These are phyloP conservation scores for Podarcis muralis DNA, from an alignment of 2,113 vertebrate genomes.

Conservation along the genomic window DNA sequence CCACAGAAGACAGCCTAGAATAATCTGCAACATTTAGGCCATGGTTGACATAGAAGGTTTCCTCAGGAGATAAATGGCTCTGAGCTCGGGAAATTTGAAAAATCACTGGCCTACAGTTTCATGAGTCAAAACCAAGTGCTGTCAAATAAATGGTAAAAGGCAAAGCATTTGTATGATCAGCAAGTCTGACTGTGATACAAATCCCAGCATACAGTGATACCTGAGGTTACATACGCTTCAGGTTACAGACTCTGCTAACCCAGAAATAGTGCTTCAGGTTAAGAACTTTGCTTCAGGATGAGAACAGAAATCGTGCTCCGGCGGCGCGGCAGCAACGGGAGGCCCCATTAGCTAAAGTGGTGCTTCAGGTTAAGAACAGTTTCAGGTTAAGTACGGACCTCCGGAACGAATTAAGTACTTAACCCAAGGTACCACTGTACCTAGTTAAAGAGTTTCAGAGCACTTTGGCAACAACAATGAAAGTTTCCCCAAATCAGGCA, in stretches of 20 bases:
- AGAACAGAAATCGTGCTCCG: too few relatives aligned
- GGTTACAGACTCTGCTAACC: too few relatives aligned
- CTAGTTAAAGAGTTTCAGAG: constrained; percentile 50
- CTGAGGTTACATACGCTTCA: too few relatives aligned
- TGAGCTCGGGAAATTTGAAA: background rate
- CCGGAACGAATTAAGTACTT: too few relatives aligned
- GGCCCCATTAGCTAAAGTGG: too few relatives aligned
- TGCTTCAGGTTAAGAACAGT: too few relatives aligned
- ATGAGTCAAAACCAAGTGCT: background rate
- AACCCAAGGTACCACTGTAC: background rate
- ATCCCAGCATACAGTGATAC: constrained; percentile 38
- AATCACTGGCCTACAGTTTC: background rate
- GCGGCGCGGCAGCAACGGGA: too few relatives aligned
- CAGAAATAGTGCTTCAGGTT: too few relatives aligned
- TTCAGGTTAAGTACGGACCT: too few relatives aligned
- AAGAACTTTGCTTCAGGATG: too few relatives aligned
- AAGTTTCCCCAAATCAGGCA: background rate
- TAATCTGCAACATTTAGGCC: background rate
- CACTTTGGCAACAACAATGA: background rate
- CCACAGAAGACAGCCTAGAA: background rate
- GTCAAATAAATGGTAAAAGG: constrained; percentile 45
- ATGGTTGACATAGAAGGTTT: background rate
- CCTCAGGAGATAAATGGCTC: background rate
- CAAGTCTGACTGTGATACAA: constrained; percentile 50
- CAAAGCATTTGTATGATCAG: constrained; percentile 64